These are phyloP conservation scores for Tenthredo mesomela DNA, from an alignment of 2,888 invertebrate genomes.

Conservation along the genomic window DNA sequence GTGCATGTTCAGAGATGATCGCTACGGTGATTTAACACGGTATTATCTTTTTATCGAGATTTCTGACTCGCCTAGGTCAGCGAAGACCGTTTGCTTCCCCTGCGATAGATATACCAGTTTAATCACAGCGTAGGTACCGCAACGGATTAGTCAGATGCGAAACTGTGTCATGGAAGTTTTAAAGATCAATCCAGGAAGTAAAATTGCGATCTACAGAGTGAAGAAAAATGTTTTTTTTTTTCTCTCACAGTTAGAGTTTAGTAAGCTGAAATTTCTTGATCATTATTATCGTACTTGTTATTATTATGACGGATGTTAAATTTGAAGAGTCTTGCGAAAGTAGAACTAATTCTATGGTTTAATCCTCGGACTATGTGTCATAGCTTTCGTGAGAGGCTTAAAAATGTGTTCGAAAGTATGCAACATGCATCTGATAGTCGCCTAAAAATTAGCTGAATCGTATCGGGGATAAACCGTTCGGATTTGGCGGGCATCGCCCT, in stretches of 20 bases:
- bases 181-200: conserved; percentile 2
- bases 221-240: no score
- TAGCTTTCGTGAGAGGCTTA: conserved; percentile 33
- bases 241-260: not conserved
- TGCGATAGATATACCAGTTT: not conserved
- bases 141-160: not conserved
- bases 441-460: conserved; percentile 46
- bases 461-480: conserved; percentile 44
- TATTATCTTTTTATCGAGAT: conserved; percentile 11
- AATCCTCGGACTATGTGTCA: conserved; percentile 13
- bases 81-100: not conserved
- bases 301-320: not conserved
- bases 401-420: conserved; percentile 39
- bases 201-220: not conserved
- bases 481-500: conserved; percentile 45
- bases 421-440: not conserved
- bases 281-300: not conserved
- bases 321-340: not conserved
- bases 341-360: conserved; percentile 2
- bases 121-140: not conserved
- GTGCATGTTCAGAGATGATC: conserved; percentile 24
- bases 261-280: not conserved
- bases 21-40: conserved; percentile 26
- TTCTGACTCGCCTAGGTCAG: not conserved
- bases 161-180: not conserved